A percentile compares a stretch with the other conserved stretches of the same genome.
Evolutionary conservation across 2,888 invertebrate genomes (phyloP).

Genomic region (Exephanes ischioxanthus): DNA sequence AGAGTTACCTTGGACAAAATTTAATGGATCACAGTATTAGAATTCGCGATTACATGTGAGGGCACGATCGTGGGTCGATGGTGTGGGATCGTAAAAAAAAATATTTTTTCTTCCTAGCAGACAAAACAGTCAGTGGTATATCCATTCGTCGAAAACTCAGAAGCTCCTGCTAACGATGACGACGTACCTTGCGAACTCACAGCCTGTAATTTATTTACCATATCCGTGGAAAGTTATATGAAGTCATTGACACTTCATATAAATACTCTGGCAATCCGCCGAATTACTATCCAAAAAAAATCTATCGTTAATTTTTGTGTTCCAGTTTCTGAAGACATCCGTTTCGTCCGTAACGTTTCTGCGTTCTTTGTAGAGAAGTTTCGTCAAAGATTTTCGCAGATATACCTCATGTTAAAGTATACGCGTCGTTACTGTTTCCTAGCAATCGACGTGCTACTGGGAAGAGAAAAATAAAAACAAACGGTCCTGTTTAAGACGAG

Average conservation of each 20-base stretch:
- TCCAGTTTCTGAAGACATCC: not conserved
- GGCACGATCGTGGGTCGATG: not conserved
- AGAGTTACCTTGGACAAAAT: conserved; percentile 24
- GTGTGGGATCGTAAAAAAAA: no score
- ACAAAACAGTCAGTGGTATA: conserved; percentile 29
- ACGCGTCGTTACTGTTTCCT: no score
- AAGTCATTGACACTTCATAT: not conserved
- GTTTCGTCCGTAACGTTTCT: not conserved
- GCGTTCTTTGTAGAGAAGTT: not conserved
- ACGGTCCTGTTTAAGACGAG: no score
- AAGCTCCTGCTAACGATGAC: conserved; percentile 16
- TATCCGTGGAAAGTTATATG: conserved; percentile 47
- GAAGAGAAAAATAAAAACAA: no score
- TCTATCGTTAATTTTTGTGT: not conserved
- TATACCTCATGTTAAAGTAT: no score
- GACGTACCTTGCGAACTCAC: conserved; percentile 36
- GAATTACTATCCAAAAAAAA: not conserved
- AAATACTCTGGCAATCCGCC: not conserved
- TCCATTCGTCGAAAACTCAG: not conserved
- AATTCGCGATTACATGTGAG: conserved; percentile 21
- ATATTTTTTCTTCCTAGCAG: not conserved
- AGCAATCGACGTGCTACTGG: no score
- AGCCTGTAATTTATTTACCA: conserved; percentile 13
- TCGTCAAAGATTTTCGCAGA: no score
- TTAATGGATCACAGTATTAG: conserved; percentile 12